Evolutionary conservation across 2,888 invertebrate species (phyloP), one percentile per base, ranked within the genome.

Genomic region (Pyralis farinalis): DNA sequence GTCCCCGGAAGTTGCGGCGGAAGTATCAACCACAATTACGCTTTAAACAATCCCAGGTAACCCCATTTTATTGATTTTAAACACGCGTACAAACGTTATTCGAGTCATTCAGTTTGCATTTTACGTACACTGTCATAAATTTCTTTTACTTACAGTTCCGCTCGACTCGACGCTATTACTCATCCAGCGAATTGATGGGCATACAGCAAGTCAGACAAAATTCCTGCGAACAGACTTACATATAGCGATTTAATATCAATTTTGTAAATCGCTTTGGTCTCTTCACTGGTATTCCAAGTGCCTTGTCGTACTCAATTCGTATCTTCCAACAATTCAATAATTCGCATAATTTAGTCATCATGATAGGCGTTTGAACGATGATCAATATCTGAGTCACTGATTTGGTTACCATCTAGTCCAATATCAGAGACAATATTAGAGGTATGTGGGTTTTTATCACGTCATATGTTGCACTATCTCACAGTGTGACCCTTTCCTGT

Each of bases 11-110:
- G 69, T 91, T 96, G 58, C 91, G 94, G 55, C 90, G 94, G 72
- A 94, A 94, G 82, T 96, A 96, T 82, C 94, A 96, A 71, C 95
- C 95, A 12, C 95, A 95, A 55, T 93, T 96, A 71, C 92, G 96
- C 57, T 95, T 95, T 71, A 96, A 96, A 86, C 92, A 94, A 53
- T 96, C 94, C 58, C 96, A 96, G 94, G 96, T 96, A 56, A 63
- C 52, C 9, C 7, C 1, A 35, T 5, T 36, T 9, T 8, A 4
- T 25, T n/a, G 25, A 34, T 21, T 10, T n/a, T 9, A 32, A 40
- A 10, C 7, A 12, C 31, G 4, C 25, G 27, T 36, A 12, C 25
- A 11, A 34, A 35, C 16, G 21, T 41, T 38, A 36, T 40, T 52
- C 46, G 12, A 39, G 44, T 60, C 56, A 50, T 49, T 37, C 31